These are phyloP conservation scores for Mylabris sibirica DNA, from an alignment of 2,888 invertebrate genomes.

Conservation along the genomic window DNA sequence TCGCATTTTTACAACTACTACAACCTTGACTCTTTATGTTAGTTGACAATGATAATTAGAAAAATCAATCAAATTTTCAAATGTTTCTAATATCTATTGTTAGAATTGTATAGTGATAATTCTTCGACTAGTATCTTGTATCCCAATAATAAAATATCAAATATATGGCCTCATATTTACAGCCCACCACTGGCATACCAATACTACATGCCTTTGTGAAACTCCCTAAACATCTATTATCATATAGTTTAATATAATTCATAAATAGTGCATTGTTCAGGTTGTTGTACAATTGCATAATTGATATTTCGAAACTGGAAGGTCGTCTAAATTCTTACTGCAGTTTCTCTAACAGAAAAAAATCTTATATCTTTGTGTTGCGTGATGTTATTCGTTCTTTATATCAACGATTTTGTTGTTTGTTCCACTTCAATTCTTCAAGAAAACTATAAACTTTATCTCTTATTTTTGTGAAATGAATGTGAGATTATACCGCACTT, in stretches of 20 bases:
- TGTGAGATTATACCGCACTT: not conserved
- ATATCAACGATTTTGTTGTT: not conserved
- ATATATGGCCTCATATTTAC: not conserved
- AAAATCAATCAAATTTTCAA: not conserved
- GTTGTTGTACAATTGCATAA: not conserved
- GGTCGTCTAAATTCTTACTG: not conserved
- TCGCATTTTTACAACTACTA: not conserved
- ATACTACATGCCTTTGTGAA: not conserved
- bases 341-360: not conserved
- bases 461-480: not conserved
- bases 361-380: not conserved
- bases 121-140: not conserved
- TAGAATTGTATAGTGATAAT: not conserved
- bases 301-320: not conserved
- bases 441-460: conserved; percentile 1
- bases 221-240: conserved; percentile 4
- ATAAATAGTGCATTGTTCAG: not conserved
- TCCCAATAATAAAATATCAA: not conserved
- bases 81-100: not conserved
- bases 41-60: not conserved
- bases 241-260: not conserved
- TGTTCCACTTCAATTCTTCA: not conserved
- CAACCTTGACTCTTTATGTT: not conserved
- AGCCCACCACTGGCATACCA: not conserved
- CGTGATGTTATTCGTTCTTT: not conserved